Evolutionary conservation across 2,113 vertebrate species (phyloP), one percentile per base, ranked within the genome.

Genomic region (Nycticorax nycticorax): DNA sequence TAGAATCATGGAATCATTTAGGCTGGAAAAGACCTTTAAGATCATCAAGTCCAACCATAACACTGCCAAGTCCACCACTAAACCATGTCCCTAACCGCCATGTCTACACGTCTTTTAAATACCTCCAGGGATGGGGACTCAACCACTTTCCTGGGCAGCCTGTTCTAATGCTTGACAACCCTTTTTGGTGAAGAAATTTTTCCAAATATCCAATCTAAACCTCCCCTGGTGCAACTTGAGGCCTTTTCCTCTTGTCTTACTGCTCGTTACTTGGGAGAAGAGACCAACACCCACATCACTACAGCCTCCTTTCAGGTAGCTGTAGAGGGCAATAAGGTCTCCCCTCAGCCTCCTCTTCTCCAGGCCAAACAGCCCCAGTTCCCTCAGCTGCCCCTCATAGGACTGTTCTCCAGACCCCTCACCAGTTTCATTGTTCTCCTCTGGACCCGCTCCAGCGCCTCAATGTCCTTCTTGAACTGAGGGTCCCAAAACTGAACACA

Each of bases 391-490:
- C 14, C 19, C 43, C 43, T 22, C 26, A 66, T 11, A 8, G 11
- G 7, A 39, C 15, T 63, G 66, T 55, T 8, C 33, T 79, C 23
- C 3, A 55, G 27, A 18, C 9, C 12, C 20, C 11, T 64, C 67
- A n/a, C 11, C 26, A 59, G 43, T 32, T 26, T 10, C 1, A 1
- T 10, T 59, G 19, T 14, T 1, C 39, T 48, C 30, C 16, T 63
- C 3, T 87, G 69, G 22, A 48, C 22, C 8, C 0, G 0, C 27
- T 26, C 24, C 37, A 74, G 53, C 24, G 30, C 8, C 33, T 55
- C 32, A 52, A 3, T 39, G 22, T 48, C 30, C 3, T 10, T 39
- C 24, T 32, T 45, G 33, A 37, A 22, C 24, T 21, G 67, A 85
- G 67, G 3, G 37, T 6, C 22, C 52, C 50, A 59, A 24, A 80